Conservation (phyloP, 1,140 invertebrate species). For the Leptinotarsa texana region DNA sequence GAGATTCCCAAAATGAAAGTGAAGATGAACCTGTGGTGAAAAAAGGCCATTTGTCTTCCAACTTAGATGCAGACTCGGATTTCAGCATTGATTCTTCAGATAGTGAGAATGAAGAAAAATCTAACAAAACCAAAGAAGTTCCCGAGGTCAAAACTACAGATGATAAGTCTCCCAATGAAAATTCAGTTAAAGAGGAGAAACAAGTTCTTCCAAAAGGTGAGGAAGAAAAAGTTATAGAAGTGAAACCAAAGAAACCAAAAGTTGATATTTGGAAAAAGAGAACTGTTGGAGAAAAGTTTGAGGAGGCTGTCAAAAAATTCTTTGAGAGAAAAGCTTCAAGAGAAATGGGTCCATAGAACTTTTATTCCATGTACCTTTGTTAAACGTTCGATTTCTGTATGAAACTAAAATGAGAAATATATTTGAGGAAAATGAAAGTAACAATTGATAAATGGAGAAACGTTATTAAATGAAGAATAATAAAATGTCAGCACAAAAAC, state of each 20-base stretch:
- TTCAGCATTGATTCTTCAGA: conserved; percentile 68
- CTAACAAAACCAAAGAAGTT: not conserved
- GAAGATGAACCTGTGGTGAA: conserved; percentile 57
- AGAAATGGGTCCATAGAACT: conserved; percentile 33
- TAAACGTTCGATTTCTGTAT: too few relatives aligned
- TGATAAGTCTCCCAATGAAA: not conserved
- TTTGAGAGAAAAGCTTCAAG: conserved; percentile 69
- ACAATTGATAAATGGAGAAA: not conserved
- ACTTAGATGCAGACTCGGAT: conserved; percentile 72
- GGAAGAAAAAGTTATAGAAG: conserved; percentile 36
- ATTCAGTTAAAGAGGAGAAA: not conserved
- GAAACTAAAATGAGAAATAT: not conserved
- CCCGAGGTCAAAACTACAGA: not conserved
- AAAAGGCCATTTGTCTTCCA: conserved; percentile 59
- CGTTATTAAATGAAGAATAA: too few relatives aligned
- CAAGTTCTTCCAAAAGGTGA: conserved; percentile 18
- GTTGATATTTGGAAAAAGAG: conserved; percentile 82
- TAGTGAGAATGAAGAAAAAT: conserved; percentile 50
- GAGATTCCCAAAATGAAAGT: conserved; percentile 55
- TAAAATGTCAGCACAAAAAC: too few relatives aligned
- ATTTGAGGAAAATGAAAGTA: not conserved
- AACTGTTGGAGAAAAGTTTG: conserved; percentile 77
- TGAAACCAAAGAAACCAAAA: conserved; percentile 58
- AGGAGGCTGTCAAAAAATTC: conserved; percentile 79
- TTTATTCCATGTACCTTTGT: not conserved